Base-by-base conservation (phyloP, 30 jellyfish, hydroid and myxozoan genomes). In the Catostylus mosaicus region DNA sequence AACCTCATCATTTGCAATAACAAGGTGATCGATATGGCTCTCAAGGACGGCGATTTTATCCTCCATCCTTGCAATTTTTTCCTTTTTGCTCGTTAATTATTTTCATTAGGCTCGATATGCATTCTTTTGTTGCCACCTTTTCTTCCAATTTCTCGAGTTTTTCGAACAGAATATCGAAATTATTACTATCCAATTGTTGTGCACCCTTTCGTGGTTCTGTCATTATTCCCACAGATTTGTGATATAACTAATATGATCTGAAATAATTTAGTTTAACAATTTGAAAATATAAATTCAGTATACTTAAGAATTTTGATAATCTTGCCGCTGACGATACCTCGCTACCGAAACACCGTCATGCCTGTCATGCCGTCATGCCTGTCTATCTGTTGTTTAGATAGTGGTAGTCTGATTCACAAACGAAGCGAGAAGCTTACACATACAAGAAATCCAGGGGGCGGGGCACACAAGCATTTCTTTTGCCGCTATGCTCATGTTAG, bases 1-100 rank as follows among this genome's bases (percentile, higher is more conserved):
- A 3, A 65, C 77, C 56, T 37, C 60, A 37, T 70, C 43, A 18
- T 9, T 30, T 64, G 46, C 45, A 10, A 9, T 64, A 1, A 24
- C 29, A 24, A 70, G 56, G 56, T 70, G 82, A 32, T n/a, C 59
- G 31, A 67, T 36, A 36, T 67, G 79, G 67, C 82, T 70, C 26
- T 70, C 82, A 45, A 70, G 67, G 65, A 70, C 82, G 46, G 82
- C 82, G 45, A 70, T 70, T 36, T 26, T 70, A 45, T 70, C 82
- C 26, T 70, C 82, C 67, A 70, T 38, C 56, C 31, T 45, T 12
- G 61, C 43, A 22, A 40, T 70, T 35, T 36, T 70, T 45, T 70
- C 67, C n/a, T 22, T 70, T 37, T 70, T 70, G 67, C 26, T 38
- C 67, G 11, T 20, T 27, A 38, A 70, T 40, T 2, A 70, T 70